These are phyloP conservation scores for Oreochromis spilurus DNA, from an alignment of 2,113 vertebrate species.

Conservation along the genomic window DNA sequence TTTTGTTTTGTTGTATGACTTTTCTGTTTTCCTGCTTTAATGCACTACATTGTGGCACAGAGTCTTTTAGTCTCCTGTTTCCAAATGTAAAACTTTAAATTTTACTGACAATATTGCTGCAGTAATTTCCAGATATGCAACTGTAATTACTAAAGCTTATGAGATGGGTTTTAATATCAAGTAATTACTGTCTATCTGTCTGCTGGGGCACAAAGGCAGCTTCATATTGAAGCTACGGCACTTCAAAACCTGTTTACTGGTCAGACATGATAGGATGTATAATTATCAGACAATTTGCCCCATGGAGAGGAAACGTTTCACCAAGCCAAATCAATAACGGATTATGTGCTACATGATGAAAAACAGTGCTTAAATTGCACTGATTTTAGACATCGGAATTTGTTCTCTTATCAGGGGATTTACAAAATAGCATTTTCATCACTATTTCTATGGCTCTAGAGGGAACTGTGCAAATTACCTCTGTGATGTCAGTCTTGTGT, in stretches of 20 bases:
- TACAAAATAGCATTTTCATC: slow-evolving; percentile 20
- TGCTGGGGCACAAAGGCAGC: slow-evolving; percentile 23
- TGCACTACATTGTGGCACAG: not conserved
- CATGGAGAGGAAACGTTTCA: slow-evolving; percentile 14
- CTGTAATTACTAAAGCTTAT: slow-evolving; percentile 28
- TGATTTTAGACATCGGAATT: slow-evolving; percentile 14
- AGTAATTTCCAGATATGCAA: slow-evolving; percentile 15
- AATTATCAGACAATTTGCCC: slow-evolving; percentile 29
- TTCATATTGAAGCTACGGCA: not conserved
- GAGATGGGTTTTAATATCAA: slow-evolving; percentile 35
- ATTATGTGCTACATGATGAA: slow-evolving; percentile 21
- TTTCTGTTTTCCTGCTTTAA: not conserved
- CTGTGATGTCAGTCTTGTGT: not conserved
- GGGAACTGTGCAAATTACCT: slow-evolving; percentile 11
- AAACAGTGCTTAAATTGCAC: not conserved
- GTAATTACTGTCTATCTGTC: slow-evolving; percentile 48
- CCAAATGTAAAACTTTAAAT: not conserved
- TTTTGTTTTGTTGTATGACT: not conserved
- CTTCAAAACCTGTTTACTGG: slow-evolving; percentile 45
- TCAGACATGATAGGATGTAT: slow-evolving; percentile 30
- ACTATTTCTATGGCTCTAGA: not conserved
- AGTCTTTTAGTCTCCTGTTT: not conserved
- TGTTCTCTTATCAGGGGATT: slow-evolving; percentile 19
- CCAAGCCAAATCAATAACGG: slow-evolving; percentile 23
- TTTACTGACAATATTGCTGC: not conserved